A percentile compares a stretch with the other conserved stretches of the same genome.
Conservation (phyloP, 2,888 invertebrate species). For the Heliconius cydno region DNA sequence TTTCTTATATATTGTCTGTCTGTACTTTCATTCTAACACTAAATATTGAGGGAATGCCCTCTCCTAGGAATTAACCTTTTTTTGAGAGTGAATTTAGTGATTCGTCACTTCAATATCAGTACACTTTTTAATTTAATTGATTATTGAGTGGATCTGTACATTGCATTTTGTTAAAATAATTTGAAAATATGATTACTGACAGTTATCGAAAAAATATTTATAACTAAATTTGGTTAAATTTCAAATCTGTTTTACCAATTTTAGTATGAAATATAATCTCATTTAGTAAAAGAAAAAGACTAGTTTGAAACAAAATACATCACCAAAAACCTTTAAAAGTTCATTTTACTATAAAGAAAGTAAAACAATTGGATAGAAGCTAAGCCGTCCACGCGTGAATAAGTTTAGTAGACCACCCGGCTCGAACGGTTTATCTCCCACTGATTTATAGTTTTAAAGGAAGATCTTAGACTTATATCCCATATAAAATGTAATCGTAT, state of each 20-base stretch:
- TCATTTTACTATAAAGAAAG: constrained; percentile 36
- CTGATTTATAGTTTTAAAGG: constrained; percentile 26
- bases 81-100: background rate
- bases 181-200: no score
- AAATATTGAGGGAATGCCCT: background rate
- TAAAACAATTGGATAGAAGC: constrained; percentile 30
- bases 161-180: no score
- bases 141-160: background rate
- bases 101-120: background rate
- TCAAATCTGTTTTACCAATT: no score
- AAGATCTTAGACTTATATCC: constrained; percentile 15
- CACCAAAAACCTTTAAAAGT: constrained; percentile 25
- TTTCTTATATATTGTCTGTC: background rate
- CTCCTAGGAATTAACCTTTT: background rate
- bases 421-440: constrained; percentile 12
- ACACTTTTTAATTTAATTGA: background rate
- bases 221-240: no score
- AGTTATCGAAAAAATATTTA: no score
- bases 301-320: background rate
- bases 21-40: background rate
- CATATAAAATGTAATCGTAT: background rate
- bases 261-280: no score
- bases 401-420: constrained; percentile 23
- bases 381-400: constrained; percentile 34
- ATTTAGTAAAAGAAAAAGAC: no score